Evolutionary conservation across 2,113 vertebrate species (phyloP).

Genomic region (Sylvia atricapilla): DNA sequence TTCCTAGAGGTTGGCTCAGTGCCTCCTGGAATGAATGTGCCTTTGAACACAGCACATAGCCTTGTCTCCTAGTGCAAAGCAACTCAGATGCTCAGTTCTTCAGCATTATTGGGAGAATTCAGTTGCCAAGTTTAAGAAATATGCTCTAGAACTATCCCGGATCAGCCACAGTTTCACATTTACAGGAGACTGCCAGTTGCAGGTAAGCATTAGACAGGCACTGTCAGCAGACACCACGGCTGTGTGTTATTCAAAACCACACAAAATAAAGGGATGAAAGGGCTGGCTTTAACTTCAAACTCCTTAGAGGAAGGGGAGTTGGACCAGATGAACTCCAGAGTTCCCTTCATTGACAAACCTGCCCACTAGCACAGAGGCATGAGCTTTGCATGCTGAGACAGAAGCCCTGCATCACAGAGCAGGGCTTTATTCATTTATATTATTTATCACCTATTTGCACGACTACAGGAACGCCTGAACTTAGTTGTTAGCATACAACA

Average conservation of each 20-base stretch:
- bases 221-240: background rate
- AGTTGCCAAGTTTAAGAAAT: background rate
- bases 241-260: background rate
- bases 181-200: background rate
- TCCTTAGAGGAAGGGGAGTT: background rate
- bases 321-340: background rate
- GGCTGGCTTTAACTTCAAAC: background rate
- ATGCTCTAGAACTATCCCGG: background rate
- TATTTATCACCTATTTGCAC: background rate
- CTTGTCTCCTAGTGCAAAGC: background rate
- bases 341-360: background rate
- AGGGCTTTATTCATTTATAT: too few species aligned
- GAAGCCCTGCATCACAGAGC: background rate
- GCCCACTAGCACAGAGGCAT: background rate
- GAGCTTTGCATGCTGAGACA: background rate
- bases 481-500: rapidly evolving
- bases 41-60: background rate
- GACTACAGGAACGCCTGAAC: background rate
- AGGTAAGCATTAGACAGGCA: background rate
- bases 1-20: background rate
- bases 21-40: background rate
- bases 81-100: background rate
- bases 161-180: background rate
- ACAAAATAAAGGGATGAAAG: background rate
- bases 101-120: background rate